These are phyloP conservation scores for Pipa parva DNA, from an alignment of 2,113 vertebrate genomes.

Conservation along the genomic window DNA sequence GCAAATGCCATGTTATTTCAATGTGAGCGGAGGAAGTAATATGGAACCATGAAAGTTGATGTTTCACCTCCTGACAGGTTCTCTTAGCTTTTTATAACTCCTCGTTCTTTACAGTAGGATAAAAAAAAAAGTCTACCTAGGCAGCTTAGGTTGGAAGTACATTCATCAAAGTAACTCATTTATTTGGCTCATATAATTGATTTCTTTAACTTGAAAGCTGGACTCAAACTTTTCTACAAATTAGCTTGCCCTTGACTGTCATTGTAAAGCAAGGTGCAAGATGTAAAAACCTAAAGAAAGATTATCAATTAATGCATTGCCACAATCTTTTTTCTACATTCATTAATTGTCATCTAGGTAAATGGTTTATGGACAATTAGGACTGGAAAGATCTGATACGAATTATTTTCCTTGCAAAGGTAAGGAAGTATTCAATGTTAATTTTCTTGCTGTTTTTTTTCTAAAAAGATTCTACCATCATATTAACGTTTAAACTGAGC, in stretches of 20 bases:
- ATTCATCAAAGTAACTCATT: too few species aligned
- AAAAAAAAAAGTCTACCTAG: too few species aligned
- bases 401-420: not conserved
- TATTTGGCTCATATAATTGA: too few species aligned
- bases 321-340: not conserved
- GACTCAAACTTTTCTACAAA: not conserved
- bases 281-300: not conserved
- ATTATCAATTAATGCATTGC: not conserved
- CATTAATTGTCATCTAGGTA: not conserved
- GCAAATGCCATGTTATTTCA: too few species aligned
- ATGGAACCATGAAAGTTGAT: too few species aligned
- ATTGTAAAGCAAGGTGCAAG: not conserved
- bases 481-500: not conserved
- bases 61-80: too few species aligned
- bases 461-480: not conserved
- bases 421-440: not conserved
- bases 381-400: not conserved
- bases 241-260: not conserved
- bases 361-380: not conserved
- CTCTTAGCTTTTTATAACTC: too few species aligned
- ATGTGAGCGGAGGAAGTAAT: too few species aligned
- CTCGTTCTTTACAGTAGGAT: too few species aligned
- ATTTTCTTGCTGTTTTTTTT: not conserved
- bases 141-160: too few species aligned
- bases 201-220: too few species aligned